Evolutionary conservation across 2,797 vertebrate species (phyloP).

Genomic region (Paratrypauchen microcephalus): DNA sequence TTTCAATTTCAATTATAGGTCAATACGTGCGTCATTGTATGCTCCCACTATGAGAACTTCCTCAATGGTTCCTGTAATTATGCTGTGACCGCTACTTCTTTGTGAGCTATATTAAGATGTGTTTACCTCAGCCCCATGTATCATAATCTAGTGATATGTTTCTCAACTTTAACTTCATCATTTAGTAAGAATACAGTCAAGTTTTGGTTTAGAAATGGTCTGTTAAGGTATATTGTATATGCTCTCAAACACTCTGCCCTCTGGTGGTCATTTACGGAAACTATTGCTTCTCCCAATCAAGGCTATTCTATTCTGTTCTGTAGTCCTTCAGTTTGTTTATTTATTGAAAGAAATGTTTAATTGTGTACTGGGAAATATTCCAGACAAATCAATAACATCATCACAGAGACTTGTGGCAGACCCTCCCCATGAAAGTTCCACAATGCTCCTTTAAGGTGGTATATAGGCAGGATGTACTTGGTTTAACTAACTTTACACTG

Average conservation of each 20-base stretch:
- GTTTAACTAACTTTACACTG: too few species aligned
- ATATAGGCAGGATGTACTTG: too few species aligned
- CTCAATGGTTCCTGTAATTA: neutral
- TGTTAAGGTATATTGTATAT: neutral
- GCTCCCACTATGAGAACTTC: neutral
- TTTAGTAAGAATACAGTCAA: too few species aligned
- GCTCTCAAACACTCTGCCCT: slow-evolving; percentile 44
- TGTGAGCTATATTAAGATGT: too few species aligned
- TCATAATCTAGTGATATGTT: neutral
- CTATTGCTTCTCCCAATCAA: slow-evolving; percentile 9
- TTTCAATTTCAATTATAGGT: neutral
- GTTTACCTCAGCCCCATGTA: neutral
- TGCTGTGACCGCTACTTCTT: neutral
- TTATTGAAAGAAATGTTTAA: too few species aligned
- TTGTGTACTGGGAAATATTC: too few species aligned
- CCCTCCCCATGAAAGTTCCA: too few species aligned
- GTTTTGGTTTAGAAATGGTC: neutral
- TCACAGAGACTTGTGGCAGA: too few species aligned
- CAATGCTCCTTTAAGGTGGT: too few species aligned
- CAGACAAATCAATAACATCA: too few species aligned
- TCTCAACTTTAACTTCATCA: neutral
- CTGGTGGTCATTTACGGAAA: slow-evolving; percentile 47
- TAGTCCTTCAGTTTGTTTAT: too few species aligned
- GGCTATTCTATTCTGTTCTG: neutral
- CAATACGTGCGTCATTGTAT: neutral